Evolutionary conservation across 1,140 invertebrate species (phyloP).

Genomic region (Drosophila kepulauana): DNA sequence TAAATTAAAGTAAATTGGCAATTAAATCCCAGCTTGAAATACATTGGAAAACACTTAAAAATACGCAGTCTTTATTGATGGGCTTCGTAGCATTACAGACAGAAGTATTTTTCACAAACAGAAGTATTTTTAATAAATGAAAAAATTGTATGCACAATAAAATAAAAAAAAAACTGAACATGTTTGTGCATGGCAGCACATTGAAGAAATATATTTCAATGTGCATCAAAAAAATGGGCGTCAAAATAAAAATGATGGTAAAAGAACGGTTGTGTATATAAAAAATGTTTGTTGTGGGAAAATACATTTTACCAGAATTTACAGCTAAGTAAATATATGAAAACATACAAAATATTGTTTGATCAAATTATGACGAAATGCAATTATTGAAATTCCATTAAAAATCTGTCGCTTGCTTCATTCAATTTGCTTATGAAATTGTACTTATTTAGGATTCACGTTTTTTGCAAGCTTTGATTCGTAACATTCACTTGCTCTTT

Average conservation of each 20-base stretch:
- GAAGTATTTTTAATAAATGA: conserved; percentile 9
- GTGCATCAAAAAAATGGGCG: not conserved
- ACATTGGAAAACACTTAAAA: not conserved
- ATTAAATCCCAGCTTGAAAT: not conserved
- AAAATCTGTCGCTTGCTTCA: conserved; percentile 28
- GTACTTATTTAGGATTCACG: conserved; percentile 1
- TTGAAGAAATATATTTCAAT: conserved; percentile 17
- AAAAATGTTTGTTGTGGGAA: not conserved
- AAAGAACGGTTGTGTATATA: too few species aligned
- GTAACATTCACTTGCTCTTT: conserved; percentile 39
- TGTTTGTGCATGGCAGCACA: conserved; percentile 11
- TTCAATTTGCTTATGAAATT: conserved; percentile 51
- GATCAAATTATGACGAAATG: conserved; percentile 7
- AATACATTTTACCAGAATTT: not conserved
- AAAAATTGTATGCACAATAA: conserved; percentile 12
- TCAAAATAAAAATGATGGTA: not conserved
- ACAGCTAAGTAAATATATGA: not conserved
- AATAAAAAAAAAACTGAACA: not conserved
- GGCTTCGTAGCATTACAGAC: not conserved
- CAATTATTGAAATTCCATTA: conserved; percentile 26
- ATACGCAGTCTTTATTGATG: not conserved
- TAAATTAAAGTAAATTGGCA: not conserved
- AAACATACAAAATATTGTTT: conserved; percentile 8
- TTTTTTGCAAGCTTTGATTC: conserved; percentile 15
- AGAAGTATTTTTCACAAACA: not conserved